These are phyloP conservation scores for western clawed frog (Xenopus tropicalis) DNA, from an alignment of 2,113 vertebrate genomes.

Conservation along the genomic window UCB_Xtro_10.0 CM004444.2:82955501-82956000, in stretches of 20 bases:
- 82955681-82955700: conserved; percentile 30
- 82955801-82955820: conserved; percentile 2
- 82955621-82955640: conserved; percentile 29
- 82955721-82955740: conserved; percentile 11
- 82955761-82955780: conserved; percentile 38
- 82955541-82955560: conserved; percentile 7
- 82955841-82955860: conserved; percentile 13
- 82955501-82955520: too few relatives aligned
- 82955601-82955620: neutral
- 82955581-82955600: conserved; percentile 8
- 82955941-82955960: neutral
- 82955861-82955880: conserved; percentile 42
- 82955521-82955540: too few relatives aligned
- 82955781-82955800: conserved; percentile 31
- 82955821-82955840: conserved; percentile 20
- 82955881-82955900: conserved; percentile 27
- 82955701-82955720: conserved; percentile 40
- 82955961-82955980: neutral
- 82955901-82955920: conserved; percentile 6
- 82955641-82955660: conserved; percentile 30
- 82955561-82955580: conserved; percentile 11
- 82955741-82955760: conserved; percentile 39
- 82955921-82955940: neutral
- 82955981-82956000: neutral
- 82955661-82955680: conserved; percentile 14